These are phyloP conservation scores for Sinocyclocheilus grahami DNA, from an alignment of 2,113 vertebrate species.

Conservation along the genomic window DNA sequence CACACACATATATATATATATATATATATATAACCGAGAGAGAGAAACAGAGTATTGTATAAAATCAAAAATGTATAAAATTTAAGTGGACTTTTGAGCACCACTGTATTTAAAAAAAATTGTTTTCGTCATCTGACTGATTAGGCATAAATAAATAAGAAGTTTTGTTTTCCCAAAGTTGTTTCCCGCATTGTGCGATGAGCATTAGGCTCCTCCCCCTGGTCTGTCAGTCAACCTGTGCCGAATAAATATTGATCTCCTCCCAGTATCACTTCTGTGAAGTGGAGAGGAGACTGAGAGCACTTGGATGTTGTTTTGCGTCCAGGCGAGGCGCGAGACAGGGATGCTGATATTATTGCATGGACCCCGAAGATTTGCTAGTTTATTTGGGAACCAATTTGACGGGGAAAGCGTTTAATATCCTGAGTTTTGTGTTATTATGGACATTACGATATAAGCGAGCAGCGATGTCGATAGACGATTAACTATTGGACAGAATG, in stretches of 20 bases:
- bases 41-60: no score
- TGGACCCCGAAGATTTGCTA: neutral
- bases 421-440: neutral
- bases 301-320: neutral
- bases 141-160: neutral
- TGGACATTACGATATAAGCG: neutral
- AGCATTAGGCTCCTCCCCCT: constrained; percentile 25
- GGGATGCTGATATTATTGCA: neutral
- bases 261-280: constrained; percentile 17
- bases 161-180: neutral
- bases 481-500: neutral
- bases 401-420: neutral
- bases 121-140: no score
- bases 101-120: no score
- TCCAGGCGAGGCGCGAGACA: neutral
- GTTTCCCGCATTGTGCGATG: neutral
- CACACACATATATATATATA: no score
- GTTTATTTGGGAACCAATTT: neutral
- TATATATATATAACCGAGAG: no score
- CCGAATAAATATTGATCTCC: constrained; percentile 29
- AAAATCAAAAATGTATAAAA: no score
- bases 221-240: constrained; percentile 18
- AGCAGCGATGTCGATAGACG: neutral
- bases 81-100: no score
- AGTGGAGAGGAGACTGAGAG: constrained; percentile 13